phyloP scores from a whole-genome alignment of 2,888 invertebrate genomes.

The Trichopoda pennipes region DNA sequence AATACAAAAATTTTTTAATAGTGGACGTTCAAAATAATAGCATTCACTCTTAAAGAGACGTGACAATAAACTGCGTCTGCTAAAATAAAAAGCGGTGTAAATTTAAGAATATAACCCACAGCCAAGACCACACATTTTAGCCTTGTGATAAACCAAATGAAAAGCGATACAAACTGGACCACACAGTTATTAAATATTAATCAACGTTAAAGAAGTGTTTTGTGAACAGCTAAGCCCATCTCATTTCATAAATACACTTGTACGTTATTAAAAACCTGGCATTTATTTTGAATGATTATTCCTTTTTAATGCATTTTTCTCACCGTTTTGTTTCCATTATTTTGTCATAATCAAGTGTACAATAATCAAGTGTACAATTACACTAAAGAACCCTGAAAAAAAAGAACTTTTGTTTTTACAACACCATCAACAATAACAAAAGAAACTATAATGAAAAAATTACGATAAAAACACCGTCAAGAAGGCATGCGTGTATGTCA shows the following conservation, averaged over 20 bases:
- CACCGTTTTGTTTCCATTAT: constrained; percentile 48
- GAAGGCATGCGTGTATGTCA: constrained; percentile 40
- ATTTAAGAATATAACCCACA: constrained; percentile 23
- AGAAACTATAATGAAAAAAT: constrained; percentile 4
- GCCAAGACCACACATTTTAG: constrained; percentile 56
- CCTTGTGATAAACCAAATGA: constrained; percentile 36
- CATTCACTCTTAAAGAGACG: constrained; percentile 40
- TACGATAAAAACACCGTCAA: constrained; percentile 43
- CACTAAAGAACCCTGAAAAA: constrained; percentile 44
- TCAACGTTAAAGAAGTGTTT: constrained; percentile 44
- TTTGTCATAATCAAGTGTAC: constrained; percentile 68
- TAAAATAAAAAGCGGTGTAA: constrained; percentile 30
- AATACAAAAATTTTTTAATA: constrained; percentile 46
- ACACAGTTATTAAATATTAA: constrained; percentile 62
- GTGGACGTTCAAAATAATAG: constrained; percentile 31
- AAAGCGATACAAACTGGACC: constrained; percentile 59
- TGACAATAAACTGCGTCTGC: constrained; percentile 13
- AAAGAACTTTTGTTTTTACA: constrained; percentile 48
- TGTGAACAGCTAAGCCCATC: constrained; percentile 53
- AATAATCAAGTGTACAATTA: constrained; percentile 66
- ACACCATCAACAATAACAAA: constrained; percentile 13
- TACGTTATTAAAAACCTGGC: constrained; percentile 59
- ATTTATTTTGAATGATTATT: constrained; percentile 68
- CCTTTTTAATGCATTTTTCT: constrained; percentile 39
- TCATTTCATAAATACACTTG: constrained; percentile 45